These are phyloP conservation scores for Oopsacas minuta DNA, from an alignment of 37 sponge, comb jelly and placozoan species.

Conservation along the genomic window DNA sequence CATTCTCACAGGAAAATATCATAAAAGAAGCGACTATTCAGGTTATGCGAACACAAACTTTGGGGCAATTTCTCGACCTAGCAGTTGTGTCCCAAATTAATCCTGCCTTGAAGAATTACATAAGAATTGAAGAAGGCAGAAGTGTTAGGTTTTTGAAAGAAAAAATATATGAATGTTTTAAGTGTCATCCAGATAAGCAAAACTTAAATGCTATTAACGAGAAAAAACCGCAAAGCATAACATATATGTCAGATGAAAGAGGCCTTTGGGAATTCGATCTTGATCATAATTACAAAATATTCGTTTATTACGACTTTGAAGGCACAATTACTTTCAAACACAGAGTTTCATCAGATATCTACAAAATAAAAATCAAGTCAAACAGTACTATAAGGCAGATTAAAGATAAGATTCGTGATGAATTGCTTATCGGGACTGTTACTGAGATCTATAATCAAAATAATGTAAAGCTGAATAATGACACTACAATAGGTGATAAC, in stretches of 20 bases:
- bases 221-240: background rate
- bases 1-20: background rate
- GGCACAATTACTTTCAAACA: background rate
- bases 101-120: background rate
- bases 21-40: background rate
- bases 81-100: background rate
- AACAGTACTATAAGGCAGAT: background rate
- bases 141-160: background rate
- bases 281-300: background rate
- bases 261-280: slow-evolving; percentile 3
- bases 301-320: background rate
- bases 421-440: background rate
- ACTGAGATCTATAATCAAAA: background rate
- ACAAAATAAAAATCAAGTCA: background rate
- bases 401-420: background rate
- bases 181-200: background rate
- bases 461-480: background rate
- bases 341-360: background rate
- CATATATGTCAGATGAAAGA: background rate
- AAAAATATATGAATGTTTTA: slow-evolving; percentile 1
- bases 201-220: background rate
- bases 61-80: background rate
- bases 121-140: background rate
- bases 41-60: background rate
- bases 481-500: background rate